Conservation (phyloP, 2,113 vertebrate genomes). For the Alectura lathami region DNA sequence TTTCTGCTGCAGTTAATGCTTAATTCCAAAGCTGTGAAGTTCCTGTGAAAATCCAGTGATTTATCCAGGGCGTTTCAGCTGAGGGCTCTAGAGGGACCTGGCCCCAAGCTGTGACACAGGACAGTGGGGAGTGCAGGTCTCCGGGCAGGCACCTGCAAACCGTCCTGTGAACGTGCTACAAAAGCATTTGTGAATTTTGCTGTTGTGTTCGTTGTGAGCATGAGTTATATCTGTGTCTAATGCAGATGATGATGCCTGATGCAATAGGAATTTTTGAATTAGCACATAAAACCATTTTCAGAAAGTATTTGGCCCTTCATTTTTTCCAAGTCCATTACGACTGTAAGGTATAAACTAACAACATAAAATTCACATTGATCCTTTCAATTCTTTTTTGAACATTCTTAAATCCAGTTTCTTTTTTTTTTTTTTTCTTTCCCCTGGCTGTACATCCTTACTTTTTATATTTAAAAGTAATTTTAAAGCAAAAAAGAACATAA, state of each 20-base stretch:
- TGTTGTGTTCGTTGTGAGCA: accelerated
- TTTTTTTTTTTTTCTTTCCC: not conserved
- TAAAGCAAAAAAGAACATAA: conserved; percentile 72
- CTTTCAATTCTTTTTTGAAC: conserved; percentile 19
- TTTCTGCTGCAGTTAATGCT: not conserved
- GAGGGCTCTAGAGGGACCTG: not conserved
- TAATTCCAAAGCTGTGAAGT: not conserved
- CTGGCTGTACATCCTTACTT: conserved; percentile 49
- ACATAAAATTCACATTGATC: conserved; percentile 1
- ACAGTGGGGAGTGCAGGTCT: not conserved
- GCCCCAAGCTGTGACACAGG: not conserved
- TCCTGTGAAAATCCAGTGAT: not conserved
- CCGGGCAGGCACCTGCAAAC: not conserved
- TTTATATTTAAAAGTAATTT: conserved; percentile 72
- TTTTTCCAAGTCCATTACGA: not conserved
- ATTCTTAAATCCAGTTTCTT: conserved; percentile 24
- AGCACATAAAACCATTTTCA: not conserved
- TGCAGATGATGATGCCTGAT: not conserved
- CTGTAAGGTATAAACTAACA: not conserved
- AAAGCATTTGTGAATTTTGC: not conserved
- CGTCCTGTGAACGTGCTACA: not conserved
- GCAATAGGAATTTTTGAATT: not conserved
- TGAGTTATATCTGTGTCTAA: not conserved
- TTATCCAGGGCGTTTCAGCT: not conserved
- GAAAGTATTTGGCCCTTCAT: not conserved